A percentile compares a stretch with the other conserved stretches of the same genome.
Conservation (phyloP, 2,797 vertebrate genomes). For the Momotus momota region DNA sequence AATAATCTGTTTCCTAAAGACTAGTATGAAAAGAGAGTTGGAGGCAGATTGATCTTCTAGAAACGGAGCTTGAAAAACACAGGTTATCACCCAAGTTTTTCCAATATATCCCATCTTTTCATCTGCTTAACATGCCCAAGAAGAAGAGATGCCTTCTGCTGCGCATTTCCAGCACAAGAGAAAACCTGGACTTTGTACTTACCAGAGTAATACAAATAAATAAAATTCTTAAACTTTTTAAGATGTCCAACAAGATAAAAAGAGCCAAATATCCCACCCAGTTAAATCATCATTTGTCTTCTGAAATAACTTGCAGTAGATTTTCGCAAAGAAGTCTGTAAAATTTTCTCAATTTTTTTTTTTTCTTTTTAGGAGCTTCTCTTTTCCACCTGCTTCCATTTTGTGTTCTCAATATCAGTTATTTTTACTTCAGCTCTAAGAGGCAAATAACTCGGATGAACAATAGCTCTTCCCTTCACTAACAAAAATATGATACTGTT, state of each 20-base stretch:
- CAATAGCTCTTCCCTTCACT: constrained; percentile 21
- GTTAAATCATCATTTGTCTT: not conserved
- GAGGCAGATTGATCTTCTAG: not conserved
- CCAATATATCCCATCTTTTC: not conserved
- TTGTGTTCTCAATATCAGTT: constrained; percentile 40
- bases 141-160: not conserved
- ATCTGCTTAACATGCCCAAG: not conserved
- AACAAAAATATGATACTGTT: constrained; percentile 5
- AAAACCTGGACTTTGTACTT: not conserved
- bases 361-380: not conserved
- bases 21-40: not conserved
- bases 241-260: not conserved
- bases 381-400: constrained; percentile 35
- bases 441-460: constrained; percentile 27
- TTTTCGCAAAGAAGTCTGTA: not conserved
- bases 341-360: not conserved
- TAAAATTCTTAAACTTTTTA: not conserved
- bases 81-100: not conserved
- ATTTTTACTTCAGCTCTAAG: constrained; percentile 30
- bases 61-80: not conserved
- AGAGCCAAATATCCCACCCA: not conserved
- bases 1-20: not conserved
- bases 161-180: not conserved
- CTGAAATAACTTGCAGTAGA: not conserved
- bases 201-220: not conserved